Percentiles rank a stretch among this genome's conserved stretches.
These are phyloP conservation scores for Drosophila ambigua DNA, from an alignment of 1,140 invertebrate genomes.

Conservation along the genomic window DNA sequence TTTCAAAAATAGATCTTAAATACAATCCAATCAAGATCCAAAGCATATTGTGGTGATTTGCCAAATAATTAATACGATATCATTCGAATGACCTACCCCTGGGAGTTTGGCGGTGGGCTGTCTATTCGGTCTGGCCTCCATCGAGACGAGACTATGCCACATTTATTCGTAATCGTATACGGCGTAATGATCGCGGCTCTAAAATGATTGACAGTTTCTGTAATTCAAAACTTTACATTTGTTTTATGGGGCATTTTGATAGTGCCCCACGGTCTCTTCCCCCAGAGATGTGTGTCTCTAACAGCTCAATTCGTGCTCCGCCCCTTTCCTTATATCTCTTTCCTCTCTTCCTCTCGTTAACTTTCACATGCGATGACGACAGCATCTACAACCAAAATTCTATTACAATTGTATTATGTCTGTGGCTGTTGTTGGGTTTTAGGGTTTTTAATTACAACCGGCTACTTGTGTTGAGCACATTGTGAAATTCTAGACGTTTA, in stretches of 20 bases:
- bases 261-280: conserved; percentile 18
- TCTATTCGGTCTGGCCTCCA: conserved; percentile 21
- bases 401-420: conserved; percentile 15
- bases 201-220: conserved; percentile 66
- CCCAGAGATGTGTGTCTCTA: too few relatives aligned
- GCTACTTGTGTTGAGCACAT: conserved; percentile 76
- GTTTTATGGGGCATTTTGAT: conserved; percentile 68
- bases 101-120: too few relatives aligned
- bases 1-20: conserved; percentile 17
- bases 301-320: neutral
- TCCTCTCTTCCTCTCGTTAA: conserved; percentile 17
- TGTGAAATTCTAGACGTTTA: conserved; percentile 77
- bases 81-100: conserved; percentile 10
- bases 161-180: too few relatives aligned
- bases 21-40: conserved; percentile 12
- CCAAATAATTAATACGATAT: conserved; percentile 46
- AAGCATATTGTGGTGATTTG: conserved; percentile 38
- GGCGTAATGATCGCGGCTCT: too few relatives aligned
- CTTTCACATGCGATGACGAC: conserved; percentile 57
- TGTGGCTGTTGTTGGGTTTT: conserved; percentile 29
- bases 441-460: conserved; percentile 74
- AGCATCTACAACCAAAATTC: conserved; percentile 34
- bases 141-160: too few relatives aligned
- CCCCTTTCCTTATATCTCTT: conserved; percentile 18
- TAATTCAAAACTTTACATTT: conserved; percentile 68